Conservation (phyloP, 2,797 vertebrate genomes). For the Pseudopleuronectes americanus region DNA sequence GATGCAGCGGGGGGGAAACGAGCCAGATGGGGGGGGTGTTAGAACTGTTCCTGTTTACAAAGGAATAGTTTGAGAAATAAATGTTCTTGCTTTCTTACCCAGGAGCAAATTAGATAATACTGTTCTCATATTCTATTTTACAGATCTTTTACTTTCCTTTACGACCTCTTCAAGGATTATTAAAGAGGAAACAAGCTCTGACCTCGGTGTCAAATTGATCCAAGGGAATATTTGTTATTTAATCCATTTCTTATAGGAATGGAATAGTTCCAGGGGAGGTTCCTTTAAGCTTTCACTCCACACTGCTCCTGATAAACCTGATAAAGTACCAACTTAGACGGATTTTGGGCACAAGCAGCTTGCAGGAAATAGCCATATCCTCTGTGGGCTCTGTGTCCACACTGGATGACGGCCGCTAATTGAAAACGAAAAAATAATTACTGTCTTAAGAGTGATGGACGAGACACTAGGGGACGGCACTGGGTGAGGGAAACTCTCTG, state of each 20-base stretch:
- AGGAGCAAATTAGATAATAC: no score
- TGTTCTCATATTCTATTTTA: no score
- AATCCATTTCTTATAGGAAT: not conserved
- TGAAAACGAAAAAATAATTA: slow-evolving; percentile 82
- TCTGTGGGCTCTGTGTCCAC: slow-evolving; percentile 59
- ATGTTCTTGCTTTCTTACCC: no score
- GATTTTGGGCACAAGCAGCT: slow-evolving; percentile 18
- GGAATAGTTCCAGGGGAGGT: not conserved
- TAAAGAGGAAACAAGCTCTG: no score
- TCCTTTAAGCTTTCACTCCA: not conserved
- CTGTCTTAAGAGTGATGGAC: slow-evolving; percentile 79
- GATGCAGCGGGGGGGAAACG: no score
- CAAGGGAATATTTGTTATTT: not conserved
- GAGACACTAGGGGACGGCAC: slow-evolving; percentile 65
- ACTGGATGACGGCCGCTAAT: slow-evolving; percentile 69
- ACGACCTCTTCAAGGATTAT: no score
- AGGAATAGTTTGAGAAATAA: no score
- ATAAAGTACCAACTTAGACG: not conserved
- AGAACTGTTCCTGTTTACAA: no score
- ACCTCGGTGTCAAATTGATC: not conserved
- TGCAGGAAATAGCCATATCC: slow-evolving; percentile 49
- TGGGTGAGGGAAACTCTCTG: slow-evolving; percentile 29
- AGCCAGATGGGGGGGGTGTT: no score
- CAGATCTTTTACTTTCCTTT: no score
- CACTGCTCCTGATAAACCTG: not conserved